Evolutionary conservation across 2,888 invertebrate genomes (phyloP).

Genomic region (Disparrhopalites patrizii): DNA sequence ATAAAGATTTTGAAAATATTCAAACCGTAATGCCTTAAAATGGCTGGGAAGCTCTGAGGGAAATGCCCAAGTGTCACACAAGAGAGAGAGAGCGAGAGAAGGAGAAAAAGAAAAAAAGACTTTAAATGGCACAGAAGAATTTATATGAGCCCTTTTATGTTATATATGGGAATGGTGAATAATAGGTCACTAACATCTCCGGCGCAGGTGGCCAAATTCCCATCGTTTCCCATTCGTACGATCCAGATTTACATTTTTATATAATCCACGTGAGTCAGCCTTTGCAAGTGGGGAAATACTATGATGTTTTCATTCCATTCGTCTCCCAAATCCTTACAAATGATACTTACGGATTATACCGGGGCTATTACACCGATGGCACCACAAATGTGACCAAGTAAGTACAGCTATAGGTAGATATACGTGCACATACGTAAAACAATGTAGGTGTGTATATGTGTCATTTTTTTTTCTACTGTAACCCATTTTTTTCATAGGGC

Average conservation of each 20-base stretch:
- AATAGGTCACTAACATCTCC: background rate
- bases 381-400: slow-evolving; percentile 37
- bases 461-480: no score
- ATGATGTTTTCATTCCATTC: slow-evolving; percentile 38
- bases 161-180: background rate
- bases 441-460: no score
- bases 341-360: slow-evolving; percentile 38
- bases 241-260: slow-evolving; percentile 31
- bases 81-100: no score
- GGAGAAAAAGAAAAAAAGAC: no score
- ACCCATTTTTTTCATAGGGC: no score
- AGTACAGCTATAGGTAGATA: slow-evolving; percentile 1
- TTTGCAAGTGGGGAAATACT: slow-evolving; percentile 24
- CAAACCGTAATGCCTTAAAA: no score
- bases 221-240: background rate
- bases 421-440: background rate
- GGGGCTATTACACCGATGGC: slow-evolving; percentile 37
- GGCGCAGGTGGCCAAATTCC: background rate
- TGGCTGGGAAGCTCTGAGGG: no score
- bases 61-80: no score
- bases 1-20: no score
- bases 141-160: no score
- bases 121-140: no score
- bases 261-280: slow-evolving; percentile 25
- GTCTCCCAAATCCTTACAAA: slow-evolving; percentile 33